Conservation (phyloP, 1,140 invertebrate species). For the Subanguina moxae region DNA sequence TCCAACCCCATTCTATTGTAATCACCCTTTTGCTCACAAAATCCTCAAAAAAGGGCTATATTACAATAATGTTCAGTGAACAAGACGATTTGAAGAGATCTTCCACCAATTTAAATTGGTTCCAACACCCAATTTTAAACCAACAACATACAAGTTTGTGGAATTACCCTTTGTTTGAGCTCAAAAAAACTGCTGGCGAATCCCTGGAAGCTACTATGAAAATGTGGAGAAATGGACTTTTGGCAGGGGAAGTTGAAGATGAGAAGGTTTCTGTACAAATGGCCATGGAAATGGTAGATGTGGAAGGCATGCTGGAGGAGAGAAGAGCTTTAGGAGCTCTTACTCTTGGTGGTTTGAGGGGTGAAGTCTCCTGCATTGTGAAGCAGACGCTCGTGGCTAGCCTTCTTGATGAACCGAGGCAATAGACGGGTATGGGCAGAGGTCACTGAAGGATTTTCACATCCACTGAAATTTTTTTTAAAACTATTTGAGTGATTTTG, state of each 20-base stretch:
- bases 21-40: background rate
- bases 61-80: background rate
- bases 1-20: background rate
- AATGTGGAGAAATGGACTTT: background rate
- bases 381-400: background rate
- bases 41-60: background rate
- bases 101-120: conserved; percentile 4
- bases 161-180: background rate
- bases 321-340: background rate
- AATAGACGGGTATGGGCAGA: background rate
- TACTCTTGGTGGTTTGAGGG: background rate
- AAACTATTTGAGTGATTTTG: too few species aligned
- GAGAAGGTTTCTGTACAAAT: background rate
- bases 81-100: background rate
- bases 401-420: background rate
- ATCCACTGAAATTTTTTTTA: background rate
- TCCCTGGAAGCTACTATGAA: background rate
- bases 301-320: background rate
- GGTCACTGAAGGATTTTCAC: background rate
- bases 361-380: background rate
- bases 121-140: background rate
- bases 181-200: background rate
- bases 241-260: background rate
- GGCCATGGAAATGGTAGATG: conserved; percentile 1
- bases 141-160: background rate